Percentiles rank a stretch among this genome's conserved stretches.
phyloP scores from a whole-genome alignment of 2,888 invertebrate genomes.

The Sarcophaga rosellei region DNA sequence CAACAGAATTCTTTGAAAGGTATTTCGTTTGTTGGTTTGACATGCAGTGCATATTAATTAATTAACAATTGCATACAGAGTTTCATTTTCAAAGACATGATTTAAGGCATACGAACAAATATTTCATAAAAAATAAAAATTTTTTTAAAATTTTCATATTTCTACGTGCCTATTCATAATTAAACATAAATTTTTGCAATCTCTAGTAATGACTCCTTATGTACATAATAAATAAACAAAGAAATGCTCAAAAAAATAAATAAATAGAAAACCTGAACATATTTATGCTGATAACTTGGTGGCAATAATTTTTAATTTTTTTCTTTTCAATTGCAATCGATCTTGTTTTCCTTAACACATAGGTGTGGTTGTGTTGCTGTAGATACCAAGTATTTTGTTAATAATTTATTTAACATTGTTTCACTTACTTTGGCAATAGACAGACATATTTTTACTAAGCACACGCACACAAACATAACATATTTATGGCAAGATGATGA shows the following conservation, averaged over 20 bases:
- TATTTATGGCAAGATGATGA: constrained; percentile 25
- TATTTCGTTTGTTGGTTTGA: not conserved
- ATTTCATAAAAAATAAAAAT: not conserved
- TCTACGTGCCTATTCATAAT: not conserved
- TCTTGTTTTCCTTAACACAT: not conserved
- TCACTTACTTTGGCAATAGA: not conserved
- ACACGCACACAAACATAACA: no score
- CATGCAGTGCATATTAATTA: constrained; percentile 8
- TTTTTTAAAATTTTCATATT: not conserved
- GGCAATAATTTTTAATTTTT: not conserved
- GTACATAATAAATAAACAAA: no score
- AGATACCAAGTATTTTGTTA: not conserved
- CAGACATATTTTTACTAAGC: not conserved
- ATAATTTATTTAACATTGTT: not conserved
- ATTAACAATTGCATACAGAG: not conserved
- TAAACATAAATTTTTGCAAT: not conserved
- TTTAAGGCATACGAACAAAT: not conserved
- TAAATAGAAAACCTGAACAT: not conserved
- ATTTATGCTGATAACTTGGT: not conserved
- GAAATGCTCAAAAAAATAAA: no score
- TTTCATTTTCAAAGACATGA: not conserved
- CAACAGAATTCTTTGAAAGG: not conserved
- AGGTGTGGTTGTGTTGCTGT: not conserved
- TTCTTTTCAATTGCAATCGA: not conserved
- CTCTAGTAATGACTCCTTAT: not conserved